Percentiles rank a stretch among this genome's conserved stretches.
phyloP scores from a whole-genome alignment of 1,140 invertebrate species.

The Meloidogyne chitwoodi region DNA sequence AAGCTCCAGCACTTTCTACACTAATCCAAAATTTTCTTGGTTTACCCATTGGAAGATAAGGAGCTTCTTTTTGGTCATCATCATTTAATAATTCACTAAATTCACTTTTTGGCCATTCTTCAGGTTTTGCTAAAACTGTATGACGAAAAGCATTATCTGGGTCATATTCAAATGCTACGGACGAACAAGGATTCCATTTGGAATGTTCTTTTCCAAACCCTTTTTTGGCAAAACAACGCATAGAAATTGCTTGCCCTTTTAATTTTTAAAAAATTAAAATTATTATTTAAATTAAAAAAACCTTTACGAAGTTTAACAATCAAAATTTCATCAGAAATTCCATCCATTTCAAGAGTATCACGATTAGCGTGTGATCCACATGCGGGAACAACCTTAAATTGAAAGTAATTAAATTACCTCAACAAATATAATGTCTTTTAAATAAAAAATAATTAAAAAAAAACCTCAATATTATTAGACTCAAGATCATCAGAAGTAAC shows the following conservation, averaged over 20 bases:
- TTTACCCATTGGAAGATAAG: slow-evolving; percentile 85
- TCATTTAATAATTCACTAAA: slow-evolving; percentile 88
- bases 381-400: slow-evolving; percentile 44
- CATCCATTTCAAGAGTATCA: slow-evolving; percentile 27
- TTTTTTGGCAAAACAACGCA: slow-evolving; percentile 86
- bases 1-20: slow-evolving; percentile 86
- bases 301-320: slow-evolving; percentile 96
- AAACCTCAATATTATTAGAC: slow-evolving; percentile 71
- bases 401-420: too few species aligned
- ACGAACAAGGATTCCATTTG: slow-evolving; percentile 98
- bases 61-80: slow-evolving; percentile 73
- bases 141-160: slow-evolving; percentile 95
- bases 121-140: slow-evolving; percentile 90
- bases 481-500: slow-evolving; percentile 95
- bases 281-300: slow-evolving; percentile 66
- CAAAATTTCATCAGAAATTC: slow-evolving; percentile 72
- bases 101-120: slow-evolving; percentile 87
- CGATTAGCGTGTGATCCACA: slow-evolving; percentile 33
- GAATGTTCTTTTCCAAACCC: slow-evolving; percentile 99
- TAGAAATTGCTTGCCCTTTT: slow-evolving; percentile 67
- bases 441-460: too few species aligned
- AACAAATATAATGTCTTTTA: too few species aligned
- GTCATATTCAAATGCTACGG: slow-evolving; percentile 98
- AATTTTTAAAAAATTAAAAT: background rate
- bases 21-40: slow-evolving; percentile 96